Evolutionary conservation across 2,113 vertebrate genomes (phyloP), one percentile per base, ranked within the genome.

Genomic region (Thinocorus orbignyianus): DNA sequence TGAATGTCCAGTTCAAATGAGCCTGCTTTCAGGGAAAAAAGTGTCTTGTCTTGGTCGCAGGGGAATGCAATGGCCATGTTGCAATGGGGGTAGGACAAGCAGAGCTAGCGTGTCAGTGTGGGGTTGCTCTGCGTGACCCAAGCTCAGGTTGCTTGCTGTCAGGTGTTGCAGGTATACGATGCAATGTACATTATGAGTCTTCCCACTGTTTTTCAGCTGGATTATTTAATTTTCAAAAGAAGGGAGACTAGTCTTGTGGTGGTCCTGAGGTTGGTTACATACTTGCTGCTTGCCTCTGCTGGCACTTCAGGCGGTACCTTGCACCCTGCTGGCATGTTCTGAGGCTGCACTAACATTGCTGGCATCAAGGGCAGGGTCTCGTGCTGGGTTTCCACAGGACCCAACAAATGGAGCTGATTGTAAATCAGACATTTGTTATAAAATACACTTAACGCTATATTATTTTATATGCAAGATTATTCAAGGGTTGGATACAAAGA

Each of bases 1-100:
- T 28, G 23, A 28, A 3, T 5, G 33, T 26, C 28, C 28, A 22
- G 2, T 31, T 44, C 1, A 15, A 62, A 23, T 35, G 46, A 55
- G 35, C 37, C 30, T 35, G 18, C 31, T 42, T 26, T 66, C 51
- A n/a, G 60, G 2, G 3, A 16, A 26, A 60, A 7, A 16, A 20
- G 23, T 13, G 10, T 33, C 64, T 60, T 71, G 62, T 18, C 30
- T 35, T 5, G 25, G 5, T 14, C 19, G 55, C 8, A 2, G 1
- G 7, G n/a, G 17, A 54, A 20, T 11, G 14, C n/a, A 24, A 2
- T 0, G 3, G 2, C 54, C 0, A 0, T 7, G 11, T 17, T 48
- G 54, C n/a, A 2, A 1, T n/a, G 6, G 52, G 22, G 28, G 24
- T 16, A 5, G 42, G 24, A 11, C 15, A 24, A 10, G 39, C 81